Evolutionary conservation across 2,888 invertebrate genomes (phyloP).

Genomic region (Tenodera sinensis): DNA sequence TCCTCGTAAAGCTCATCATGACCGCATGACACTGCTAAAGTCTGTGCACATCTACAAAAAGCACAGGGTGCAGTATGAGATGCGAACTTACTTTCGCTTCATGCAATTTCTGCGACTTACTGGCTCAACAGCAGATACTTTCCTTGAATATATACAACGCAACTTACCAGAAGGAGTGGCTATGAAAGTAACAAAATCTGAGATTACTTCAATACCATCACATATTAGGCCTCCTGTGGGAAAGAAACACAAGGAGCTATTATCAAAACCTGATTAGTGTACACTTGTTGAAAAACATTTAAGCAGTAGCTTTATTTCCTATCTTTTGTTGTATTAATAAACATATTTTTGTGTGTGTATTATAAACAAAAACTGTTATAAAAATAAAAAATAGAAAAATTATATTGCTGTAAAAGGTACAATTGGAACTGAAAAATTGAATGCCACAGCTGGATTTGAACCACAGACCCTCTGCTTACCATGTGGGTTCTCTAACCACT

Average conservation of each 20-base stretch:
- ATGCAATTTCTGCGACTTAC: conserved; percentile 82
- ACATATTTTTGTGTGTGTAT: background rate
- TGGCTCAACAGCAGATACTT: conserved; percentile 92
- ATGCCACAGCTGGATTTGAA: no score
- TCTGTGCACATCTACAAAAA: conserved; percentile 90
- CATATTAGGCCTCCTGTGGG: conserved; percentile 8
- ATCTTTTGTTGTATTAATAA: background rate
- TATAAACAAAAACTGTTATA: background rate
- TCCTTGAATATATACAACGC: conserved; percentile 91
- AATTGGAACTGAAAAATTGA: no score
- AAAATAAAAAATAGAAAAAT: background rate
- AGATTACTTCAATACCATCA: conserved; percentile 19
- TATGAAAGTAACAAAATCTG: conserved; percentile 79
- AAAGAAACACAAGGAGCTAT: background rate
- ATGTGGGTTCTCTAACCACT: no score
- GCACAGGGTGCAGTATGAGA: conserved; percentile 93
- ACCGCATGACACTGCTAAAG: conserved; percentile 76
- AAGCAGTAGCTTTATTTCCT: background rate
- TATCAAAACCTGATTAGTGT: background rate
- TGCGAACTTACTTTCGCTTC: conserved; percentile 85
- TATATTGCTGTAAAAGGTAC: no score
- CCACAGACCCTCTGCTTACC: no score
- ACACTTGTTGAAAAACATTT: background rate
- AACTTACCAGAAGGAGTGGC: conserved; percentile 97
- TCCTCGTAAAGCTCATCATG: conserved; percentile 66